Percentiles rank a stretch among this genome's conserved stretches.
phyloP scores from a whole-genome alignment of 2,113 vertebrate genomes.

The Gnathonemus longibarbis region DNA sequence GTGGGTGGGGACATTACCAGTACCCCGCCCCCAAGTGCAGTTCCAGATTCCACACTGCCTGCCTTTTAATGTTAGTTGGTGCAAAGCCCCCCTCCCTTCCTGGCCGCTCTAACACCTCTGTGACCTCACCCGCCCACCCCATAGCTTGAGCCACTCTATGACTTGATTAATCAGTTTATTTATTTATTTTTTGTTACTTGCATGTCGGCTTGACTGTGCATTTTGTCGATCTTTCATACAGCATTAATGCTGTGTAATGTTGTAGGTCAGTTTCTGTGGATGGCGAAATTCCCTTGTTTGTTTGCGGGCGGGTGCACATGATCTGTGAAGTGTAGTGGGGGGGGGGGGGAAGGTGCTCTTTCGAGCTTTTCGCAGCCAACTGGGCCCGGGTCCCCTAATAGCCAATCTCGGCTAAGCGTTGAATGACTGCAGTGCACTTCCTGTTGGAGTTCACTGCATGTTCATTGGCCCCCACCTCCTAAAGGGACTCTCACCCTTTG shows the following conservation, averaged over 20 bases:
- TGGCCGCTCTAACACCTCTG: slow-evolving; percentile 29
- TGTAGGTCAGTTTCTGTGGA: slow-evolving; percentile 24
- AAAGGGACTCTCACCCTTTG: background rate
- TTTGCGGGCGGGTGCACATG: background rate
- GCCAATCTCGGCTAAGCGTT: background rate
- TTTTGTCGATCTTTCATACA: slow-evolving; percentile 42
- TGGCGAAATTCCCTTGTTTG: slow-evolving; percentile 18
- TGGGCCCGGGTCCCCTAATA: background rate
- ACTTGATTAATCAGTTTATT: slow-evolving; percentile 25
- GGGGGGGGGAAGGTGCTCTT: background rate
- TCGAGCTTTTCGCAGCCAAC: background rate
- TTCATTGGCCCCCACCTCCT: too few species aligned
- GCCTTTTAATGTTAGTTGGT: slow-evolving; percentile 34
- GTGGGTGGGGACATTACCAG: slow-evolving; percentile 32
- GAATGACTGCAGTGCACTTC: background rate
- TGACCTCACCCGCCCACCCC: slow-evolving; percentile 40
- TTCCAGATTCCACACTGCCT: slow-evolving; percentile 48
- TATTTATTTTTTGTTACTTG: background rate
- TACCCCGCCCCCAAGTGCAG: slow-evolving; percentile 32
- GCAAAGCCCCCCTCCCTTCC: slow-evolving; percentile 35
- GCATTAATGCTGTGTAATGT: slow-evolving; percentile 24
- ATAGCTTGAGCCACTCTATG: slow-evolving; percentile 35
- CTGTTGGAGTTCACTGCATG: background rate
- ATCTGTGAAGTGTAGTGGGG: background rate
- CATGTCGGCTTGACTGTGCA: slow-evolving; percentile 33